Percentiles rank a stretch among this genome's conserved stretches.
These are phyloP conservation scores for Falco rusticolus DNA, from an alignment of 2,797 vertebrate genomes.

Conservation along the genomic window DNA sequence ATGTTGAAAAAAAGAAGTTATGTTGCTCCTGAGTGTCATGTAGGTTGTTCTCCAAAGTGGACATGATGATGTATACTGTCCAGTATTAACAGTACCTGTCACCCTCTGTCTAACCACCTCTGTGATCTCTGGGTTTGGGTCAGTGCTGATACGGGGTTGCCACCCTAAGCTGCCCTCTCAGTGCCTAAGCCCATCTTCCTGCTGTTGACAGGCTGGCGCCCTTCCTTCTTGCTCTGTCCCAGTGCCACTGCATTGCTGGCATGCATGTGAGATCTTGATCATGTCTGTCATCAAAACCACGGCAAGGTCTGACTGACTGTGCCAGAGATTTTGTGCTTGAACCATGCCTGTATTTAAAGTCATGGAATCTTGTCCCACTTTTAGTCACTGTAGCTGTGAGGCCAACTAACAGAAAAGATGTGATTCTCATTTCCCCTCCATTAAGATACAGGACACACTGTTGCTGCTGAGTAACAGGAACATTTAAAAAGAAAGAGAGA, in stretches of 20 bases:
- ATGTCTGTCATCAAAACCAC: rapidly evolving
- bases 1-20: not conserved
- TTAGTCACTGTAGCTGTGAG: not conserved
- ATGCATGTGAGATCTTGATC: rapidly evolving
- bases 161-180: rapidly evolving
- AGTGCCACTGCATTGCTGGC: rapidly evolving
- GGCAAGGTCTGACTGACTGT: not conserved
- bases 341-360: not conserved
- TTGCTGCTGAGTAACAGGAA: not conserved
- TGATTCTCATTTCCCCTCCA: not conserved
- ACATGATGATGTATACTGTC: no score
- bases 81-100: not conserved
- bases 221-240: not conserved
- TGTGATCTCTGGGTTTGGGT: rapidly evolving
- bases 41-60: not conserved
- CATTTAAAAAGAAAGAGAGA: not conserved
- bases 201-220: not conserved
- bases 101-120: not conserved
- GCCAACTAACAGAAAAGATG: not conserved
- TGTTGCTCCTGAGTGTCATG: not conserved
- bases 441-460: not conserved
- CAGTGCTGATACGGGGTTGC: rapidly evolving
- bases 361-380: not conserved
- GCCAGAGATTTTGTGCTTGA: not conserved
- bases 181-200: not conserved